Base-by-base conservation (phyloP, 2,888 invertebrate genomes). In the Leptinotarsa haldemani region DNA sequence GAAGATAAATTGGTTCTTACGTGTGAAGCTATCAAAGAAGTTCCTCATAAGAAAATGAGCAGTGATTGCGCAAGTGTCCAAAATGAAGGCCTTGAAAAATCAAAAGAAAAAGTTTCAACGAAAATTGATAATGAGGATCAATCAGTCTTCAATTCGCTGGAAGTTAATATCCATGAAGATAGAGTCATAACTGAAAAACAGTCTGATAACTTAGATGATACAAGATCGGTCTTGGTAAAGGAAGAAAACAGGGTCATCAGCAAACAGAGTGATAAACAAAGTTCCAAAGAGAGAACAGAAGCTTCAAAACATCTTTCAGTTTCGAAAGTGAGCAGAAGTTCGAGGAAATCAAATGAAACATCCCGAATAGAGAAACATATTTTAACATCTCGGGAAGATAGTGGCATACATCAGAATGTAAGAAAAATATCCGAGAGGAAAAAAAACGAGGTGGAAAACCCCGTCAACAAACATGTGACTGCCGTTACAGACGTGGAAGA, bases 1-100 rank as follows among this genome's bases (percentile, higher is more conserved):
- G 61, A 61, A 40, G 61, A 61, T 16, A 61, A 61, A 61, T 18
- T 61, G n/a, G 30, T 61, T n/a, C 61, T 61, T 30, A 61, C 61
- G 2, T 30, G 61, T 40, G 40, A 25, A 40, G 61, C 61, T 5
- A 61, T 61, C 15, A 12, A 25, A 40, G 61, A 40, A 3, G 12
- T n/a, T n/a, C n/a, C 56, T 15, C 22, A 20, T 3, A 56, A 56
- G 53, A 20, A 20, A 56, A 12, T 9, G 18, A 9, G n/a, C 53
- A 56, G 13, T 53, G 50, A 50, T 4, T n/a, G n/a, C 16, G 50
- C 5, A 1, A 16, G 9, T 13, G 15, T 30, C 1, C 1, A 7
- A 30, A 30, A 30, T 30, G 1, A 5, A 40, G 40, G 16, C 1
- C 2, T 58, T 25, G 40, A n/a, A 16, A 13, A 18, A n/a, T 40